phyloP scores from a whole-genome alignment of 2,113 vertebrate genomes.

The Heliornis fulica region DNA sequence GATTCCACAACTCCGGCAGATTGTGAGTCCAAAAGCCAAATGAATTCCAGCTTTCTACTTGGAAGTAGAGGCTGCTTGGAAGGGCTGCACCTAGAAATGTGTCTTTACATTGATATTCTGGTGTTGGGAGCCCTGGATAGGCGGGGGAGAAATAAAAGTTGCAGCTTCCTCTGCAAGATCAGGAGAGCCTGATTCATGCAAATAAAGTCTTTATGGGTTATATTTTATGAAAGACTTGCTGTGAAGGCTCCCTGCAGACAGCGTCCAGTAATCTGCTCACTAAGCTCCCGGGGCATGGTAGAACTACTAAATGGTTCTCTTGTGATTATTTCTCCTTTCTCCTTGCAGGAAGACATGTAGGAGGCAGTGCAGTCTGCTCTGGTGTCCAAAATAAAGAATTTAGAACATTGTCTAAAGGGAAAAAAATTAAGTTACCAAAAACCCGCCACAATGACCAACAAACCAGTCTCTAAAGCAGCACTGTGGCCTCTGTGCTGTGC shows the following conservation, averaged over 20 bases:
- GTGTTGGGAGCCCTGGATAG: background rate
- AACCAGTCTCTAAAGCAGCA: background rate
- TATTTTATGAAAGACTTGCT: background rate
- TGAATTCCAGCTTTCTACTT: background rate
- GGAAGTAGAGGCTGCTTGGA: fast-evolving
- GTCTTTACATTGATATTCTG: background rate
- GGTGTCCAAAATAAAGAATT: fast-evolving
- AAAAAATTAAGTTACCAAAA: background rate
- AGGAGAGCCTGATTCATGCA: background rate
- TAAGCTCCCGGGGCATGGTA: background rate
- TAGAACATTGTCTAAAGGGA: background rate
- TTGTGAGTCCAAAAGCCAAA: background rate
- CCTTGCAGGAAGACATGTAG: background rate
- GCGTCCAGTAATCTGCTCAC: background rate
- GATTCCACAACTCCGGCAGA: background rate
- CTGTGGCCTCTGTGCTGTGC: fast-evolving
- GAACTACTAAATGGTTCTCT: background rate
- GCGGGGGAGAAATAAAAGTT: background rate
- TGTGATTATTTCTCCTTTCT: background rate
- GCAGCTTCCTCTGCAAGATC: background rate
- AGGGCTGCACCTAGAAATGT: background rate
- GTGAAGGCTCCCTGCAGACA: background rate
- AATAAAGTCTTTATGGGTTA: background rate
- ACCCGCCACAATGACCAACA: too few species aligned
- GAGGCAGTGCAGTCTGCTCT: background rate